phyloP scores from a whole-genome alignment of 2,113 vertebrate genomes.

The Phyllopteryx taeniolatus region DNA sequence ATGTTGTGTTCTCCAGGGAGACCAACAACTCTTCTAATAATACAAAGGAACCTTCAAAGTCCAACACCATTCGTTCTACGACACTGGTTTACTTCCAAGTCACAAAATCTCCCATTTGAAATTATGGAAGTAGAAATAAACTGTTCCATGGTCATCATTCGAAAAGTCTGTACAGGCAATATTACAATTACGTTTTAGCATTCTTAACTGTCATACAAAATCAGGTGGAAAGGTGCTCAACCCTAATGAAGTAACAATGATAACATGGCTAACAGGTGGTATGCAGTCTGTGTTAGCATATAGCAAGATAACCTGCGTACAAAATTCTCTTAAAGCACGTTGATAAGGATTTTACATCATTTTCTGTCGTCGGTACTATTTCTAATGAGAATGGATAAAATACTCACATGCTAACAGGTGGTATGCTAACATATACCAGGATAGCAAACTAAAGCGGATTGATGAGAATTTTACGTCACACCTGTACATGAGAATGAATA shows the following conservation, averaged over 20 bases:
- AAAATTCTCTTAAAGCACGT: not conserved
- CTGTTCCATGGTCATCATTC: not conserved
- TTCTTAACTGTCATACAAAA: not conserved
- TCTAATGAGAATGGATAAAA: no score
- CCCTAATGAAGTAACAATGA: not conserved
- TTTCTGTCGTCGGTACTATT: no score
- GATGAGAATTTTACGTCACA: no score
- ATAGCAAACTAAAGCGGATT: no score
- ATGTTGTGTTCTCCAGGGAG: slow-evolving; percentile 25
- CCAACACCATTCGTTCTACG: not conserved
- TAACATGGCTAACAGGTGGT: not conserved
- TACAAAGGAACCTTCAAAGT: no score
- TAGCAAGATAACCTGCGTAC: not conserved
- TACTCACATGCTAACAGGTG: no score
- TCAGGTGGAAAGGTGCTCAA: not conserved
- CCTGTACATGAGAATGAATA: no score
- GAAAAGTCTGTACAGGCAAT: not conserved
- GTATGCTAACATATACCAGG: no score
- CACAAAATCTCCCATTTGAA: not conserved
- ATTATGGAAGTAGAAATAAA: not conserved
- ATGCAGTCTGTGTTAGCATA: not conserved
- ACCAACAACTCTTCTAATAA: slow-evolving; percentile 18
- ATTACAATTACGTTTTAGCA: not conserved
- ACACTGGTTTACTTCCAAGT: not conserved
- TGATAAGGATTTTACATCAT: no score